Base-by-base conservation (phyloP, 2,888 invertebrate species). In the Mesopsocus fuscifrons region DNA sequence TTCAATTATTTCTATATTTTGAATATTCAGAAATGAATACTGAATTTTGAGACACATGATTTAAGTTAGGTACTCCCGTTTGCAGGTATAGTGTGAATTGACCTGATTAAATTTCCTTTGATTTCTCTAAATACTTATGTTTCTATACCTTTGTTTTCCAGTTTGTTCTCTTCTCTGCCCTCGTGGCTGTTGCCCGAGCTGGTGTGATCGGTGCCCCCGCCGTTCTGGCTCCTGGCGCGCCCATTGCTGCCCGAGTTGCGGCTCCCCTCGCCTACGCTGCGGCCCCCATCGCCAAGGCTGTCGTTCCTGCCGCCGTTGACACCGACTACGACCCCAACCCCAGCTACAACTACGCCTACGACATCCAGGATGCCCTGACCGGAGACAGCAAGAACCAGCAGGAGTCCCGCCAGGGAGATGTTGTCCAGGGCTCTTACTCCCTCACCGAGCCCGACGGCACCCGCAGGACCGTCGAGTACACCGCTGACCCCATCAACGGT, bases 101-200 rank as follows among this genome's bases (percentile, higher is more conserved):
- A n/a, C n/a, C n/a, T n/a, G n/a, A n/a, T n/a, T n/a, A n/a, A n/a
- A n/a, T n/a, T n/a, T n/a, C n/a, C n/a, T n/a, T n/a, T n/a, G n/a
- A n/a, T n/a, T n/a, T n/a, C n/a, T n/a, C n/a, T n/a, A n/a, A n/a
- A n/a, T n/a, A n/a, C n/a, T n/a, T n/a, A n/a, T n/a, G n/a, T n/a
- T n/a, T n/a, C n/a, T n/a, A n/a, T n/a, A n/a, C n/a, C n/a, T n/a
- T 41, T 44, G 38, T n/a, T 41, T 43, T 21, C 40, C 26, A 51
- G 51, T 47, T 51, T 33, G 45, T 51, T 50, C 59, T 70, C 44
- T 58, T 76, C 54, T 61, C 67, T 55, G 66, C 72, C 56, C 62
- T 66, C 52, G 65, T 71, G 59, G 69, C 72, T 52, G 63, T 67
- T 49, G 71, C 69, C 53, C 67, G 66, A 54, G 75, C 74, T 44